Conservation (phyloP, 2,888 invertebrate genomes). For the Rhagonycha fulva region DNA sequence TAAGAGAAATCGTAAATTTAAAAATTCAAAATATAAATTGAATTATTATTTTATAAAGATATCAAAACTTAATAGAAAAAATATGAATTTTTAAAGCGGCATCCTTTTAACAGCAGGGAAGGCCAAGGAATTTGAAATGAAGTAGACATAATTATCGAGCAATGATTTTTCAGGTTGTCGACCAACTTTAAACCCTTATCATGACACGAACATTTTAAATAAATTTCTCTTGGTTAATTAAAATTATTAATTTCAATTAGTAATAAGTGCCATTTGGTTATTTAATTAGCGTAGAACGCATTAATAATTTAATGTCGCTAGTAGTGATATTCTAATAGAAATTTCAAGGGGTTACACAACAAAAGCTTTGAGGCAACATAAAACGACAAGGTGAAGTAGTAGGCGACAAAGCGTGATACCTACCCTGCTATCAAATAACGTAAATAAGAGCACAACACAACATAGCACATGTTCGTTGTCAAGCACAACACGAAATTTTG, state of each 20-base stretch:
- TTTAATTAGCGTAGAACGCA: background rate
- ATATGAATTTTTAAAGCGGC: background rate
- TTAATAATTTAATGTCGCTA: background rate
- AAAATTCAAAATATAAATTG: background rate
- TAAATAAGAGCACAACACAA: slow-evolving; percentile 16
- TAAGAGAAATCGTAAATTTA: background rate
- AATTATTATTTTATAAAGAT: background rate
- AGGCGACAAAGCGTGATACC: slow-evolving; percentile 16
- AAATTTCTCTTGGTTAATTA: background rate
- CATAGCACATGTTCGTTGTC: background rate
- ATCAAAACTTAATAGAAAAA: background rate
- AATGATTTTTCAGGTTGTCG: background rate
- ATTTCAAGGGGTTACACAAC: background rate
- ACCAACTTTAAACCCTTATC: background rate
- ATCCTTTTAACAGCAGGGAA: background rate
- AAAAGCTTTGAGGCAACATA: slow-evolving; percentile 3
- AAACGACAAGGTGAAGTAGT: slow-evolving; percentile 9
- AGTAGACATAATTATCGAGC: background rate
- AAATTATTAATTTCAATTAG: background rate
- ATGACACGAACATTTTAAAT: background rate
- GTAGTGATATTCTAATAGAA: slow-evolving; percentile 2
- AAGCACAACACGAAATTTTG: background rate
- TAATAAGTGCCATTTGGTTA: background rate
- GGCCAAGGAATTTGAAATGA: background rate
- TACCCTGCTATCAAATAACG: slow-evolving; percentile 12